phyloP scores from a whole-genome alignment of 2,113 vertebrate genomes.

The Delphinus delphis region DNA sequence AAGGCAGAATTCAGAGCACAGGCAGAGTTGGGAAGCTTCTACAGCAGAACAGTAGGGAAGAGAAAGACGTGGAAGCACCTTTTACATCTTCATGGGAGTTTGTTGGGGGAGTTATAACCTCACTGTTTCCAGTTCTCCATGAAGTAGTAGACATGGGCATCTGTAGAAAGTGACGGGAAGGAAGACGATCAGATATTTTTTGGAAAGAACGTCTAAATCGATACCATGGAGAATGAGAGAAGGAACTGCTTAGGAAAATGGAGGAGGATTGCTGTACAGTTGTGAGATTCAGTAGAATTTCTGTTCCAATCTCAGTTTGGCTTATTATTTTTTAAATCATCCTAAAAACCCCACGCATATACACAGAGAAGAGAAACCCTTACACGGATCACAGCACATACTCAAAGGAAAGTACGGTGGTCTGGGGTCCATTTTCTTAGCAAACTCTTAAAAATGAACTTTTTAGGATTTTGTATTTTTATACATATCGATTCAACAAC shows the following conservation, averaged over 20 bases:
- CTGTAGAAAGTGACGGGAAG: neutral
- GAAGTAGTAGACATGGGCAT: neutral
- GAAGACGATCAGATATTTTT: neutral
- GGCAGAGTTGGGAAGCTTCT: neutral
- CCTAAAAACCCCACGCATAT: neutral
- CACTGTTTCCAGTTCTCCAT: neutral
- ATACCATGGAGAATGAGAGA: neutral
- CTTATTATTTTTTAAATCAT: neutral
- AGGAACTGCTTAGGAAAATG: neutral
- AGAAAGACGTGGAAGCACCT: neutral
- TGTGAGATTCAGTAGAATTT: neutral
- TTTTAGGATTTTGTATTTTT: neutral
- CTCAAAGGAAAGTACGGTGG: neutral
- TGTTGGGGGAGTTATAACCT: neutral
- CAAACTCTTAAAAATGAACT: neutral
- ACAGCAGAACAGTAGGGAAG: neutral
- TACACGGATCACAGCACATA: accelerated
- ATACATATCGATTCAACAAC: neutral
- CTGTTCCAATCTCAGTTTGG: neutral
- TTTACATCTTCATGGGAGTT: neutral
- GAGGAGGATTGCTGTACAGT: neutral
- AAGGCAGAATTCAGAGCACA: neutral
- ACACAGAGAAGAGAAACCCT: neutral
- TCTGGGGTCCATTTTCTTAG: neutral
- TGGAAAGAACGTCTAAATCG: neutral